Evolutionary conservation across 2,888 invertebrate species (phyloP), one percentile per base, ranked within the genome.

Genomic region (Hylaea fasciaria): DNA sequence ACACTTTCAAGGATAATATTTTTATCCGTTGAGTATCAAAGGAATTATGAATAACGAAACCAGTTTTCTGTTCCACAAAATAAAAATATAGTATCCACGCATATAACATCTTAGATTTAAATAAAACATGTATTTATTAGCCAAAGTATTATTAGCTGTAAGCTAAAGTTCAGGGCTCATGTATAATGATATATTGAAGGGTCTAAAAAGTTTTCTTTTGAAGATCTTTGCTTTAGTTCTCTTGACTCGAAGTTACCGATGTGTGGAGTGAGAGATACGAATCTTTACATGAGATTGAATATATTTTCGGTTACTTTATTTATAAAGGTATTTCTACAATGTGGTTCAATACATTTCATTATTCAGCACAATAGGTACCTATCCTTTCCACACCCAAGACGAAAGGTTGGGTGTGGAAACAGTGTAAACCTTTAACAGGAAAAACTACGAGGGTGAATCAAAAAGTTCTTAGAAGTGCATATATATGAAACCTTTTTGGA

Each of bases 261-360:
- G 0, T 53, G 28, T 40, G 39, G 44, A 17, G 14, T 2, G 17
- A 17, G 11, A 3, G n/a, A n/a, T 28, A 29, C 12, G 13, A 54
- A 32, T 29, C 39, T 40, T 54, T 41, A 32, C 17, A 40, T 35
- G 32, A 12, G 29, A 46, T 40, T 47, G 16, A 29, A 11, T 43
- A 17, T 5, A 17, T 2, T 43, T 37, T 37, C 10, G 2, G 37
- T 37, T 12, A 10, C 37, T 7, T 37, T 12, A n/a, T 12, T 37
- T n/a, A n/a, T 2, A n/a, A 12, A 1, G 4, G 11, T 37, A 37
- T n/a, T 37, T 37, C 4, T 12, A 1, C 5, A 37, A 7, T 37
- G 35, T 35, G n/a, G n/a, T 37, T 37, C n/a, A 32, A 32, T 32
- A 10, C 9, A 9, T 32, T 8, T 8, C 32, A 32, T 32, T 32